These are phyloP conservation scores for Metallyticus violacea DNA, from an alignment of 2,888 invertebrate genomes.

Conservation along the genomic window DNA sequence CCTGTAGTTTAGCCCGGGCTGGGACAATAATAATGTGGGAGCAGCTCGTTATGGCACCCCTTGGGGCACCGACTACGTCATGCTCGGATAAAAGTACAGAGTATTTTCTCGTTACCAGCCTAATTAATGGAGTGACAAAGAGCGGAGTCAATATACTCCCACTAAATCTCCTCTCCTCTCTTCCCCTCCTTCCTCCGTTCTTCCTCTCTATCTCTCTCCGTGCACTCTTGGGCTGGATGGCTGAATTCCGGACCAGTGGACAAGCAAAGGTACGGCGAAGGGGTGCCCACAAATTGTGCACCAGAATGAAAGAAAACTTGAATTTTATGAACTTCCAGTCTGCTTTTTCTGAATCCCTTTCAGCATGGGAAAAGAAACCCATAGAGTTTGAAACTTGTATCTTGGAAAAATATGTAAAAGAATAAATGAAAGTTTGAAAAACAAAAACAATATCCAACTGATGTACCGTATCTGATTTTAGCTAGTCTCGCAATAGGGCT, in stretches of 20 bases:
- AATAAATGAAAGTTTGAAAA: background rate
- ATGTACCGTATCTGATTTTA: too few species aligned
- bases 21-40: background rate
- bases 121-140: constrained; percentile 20
- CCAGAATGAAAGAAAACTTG: background rate
- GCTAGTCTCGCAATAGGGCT: too few species aligned
- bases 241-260: background rate
- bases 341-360: background rate
- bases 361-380: background rate
- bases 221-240: background rate
- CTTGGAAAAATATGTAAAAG: background rate
- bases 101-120: constrained; percentile 18
- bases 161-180: background rate
- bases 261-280: background rate
- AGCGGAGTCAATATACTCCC: constrained; percentile 15
- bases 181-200: background rate
- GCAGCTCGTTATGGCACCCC: constrained; percentile 1
- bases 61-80: background rate
- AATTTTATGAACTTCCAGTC: background rate
- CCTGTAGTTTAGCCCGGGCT: background rate
- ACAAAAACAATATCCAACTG: too few species aligned
- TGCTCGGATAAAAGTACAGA: constrained; percentile 6
- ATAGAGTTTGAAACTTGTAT: background rate
- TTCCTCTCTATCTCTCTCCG: background rate
- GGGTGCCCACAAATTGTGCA: background rate